Evolutionary conservation across 2,797 vertebrate species (phyloP), one percentile per base, ranked within the genome.

Genomic region (Betta splendens): DNA sequence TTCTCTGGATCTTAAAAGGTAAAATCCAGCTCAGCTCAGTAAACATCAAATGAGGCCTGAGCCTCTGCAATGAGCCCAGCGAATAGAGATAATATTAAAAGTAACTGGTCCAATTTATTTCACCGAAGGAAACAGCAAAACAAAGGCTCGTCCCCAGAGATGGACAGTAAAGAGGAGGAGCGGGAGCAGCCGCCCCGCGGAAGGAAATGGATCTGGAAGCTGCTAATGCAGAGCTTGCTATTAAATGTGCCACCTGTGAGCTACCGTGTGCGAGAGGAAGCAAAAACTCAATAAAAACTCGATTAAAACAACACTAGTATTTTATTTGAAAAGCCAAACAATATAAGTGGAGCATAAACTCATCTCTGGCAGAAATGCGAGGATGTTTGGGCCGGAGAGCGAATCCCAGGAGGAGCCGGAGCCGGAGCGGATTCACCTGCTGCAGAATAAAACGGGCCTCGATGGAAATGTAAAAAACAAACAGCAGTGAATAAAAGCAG

Each of bases 211-310:
- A 68, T 69, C 57, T 63, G 53, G 50, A 71, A 69, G 64, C 52
- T 50, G 47, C 68, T 75, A 77, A 77, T 69, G 71, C 50, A 37
- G 54, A 33, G 46, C 38, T 23, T 52, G 50, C 68, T 69, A 58
- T 75, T 77, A 71, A 73, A 64, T 36, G 54, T 59, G 59, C 71
- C 66, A 61, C 76, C 69, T 64, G 82, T 78, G 79, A 75, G 44
- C 73, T 74, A 70, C 18, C 9, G 66, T 52, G 60, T 28, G 31
- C 2, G 44, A 54, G 28, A 57, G 42, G 28, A 52, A 59, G 28
- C 12, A 43, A 43, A 77, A 79, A 81, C 77, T 55, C 74, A 78
- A 86, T 81, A 79, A 82, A 77, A 79, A 71, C 42, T 66, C 40
- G 5, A 83, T 86, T 82, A 77, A 75, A 77, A 65, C 65, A 64